Conservation (phyloP, 2,797 vertebrate species). For the Etheostoma nigrum region DNA sequence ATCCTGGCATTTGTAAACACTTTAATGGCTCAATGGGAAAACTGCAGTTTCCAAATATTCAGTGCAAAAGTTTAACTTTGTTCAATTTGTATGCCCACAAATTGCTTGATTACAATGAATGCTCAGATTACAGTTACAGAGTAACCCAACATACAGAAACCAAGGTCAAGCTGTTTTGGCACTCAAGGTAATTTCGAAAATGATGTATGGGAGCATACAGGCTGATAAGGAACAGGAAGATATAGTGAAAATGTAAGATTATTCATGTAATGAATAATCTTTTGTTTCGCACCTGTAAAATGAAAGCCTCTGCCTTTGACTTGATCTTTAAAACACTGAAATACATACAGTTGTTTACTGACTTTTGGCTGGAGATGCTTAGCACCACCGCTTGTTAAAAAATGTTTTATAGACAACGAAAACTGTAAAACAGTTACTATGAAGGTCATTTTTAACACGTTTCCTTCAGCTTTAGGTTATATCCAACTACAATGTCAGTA, state of each 20-base stretch:
- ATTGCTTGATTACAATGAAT: constrained; percentile 23
- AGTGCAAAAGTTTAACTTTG: constrained; percentile 23
- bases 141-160: constrained; percentile 3
- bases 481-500: not conserved
- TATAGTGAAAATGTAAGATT: not conserved
- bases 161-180: constrained; percentile 28
- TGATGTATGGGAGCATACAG: not conserved
- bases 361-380: not conserved
- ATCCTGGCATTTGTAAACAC: constrained; percentile 7
- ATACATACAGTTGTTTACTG: not conserved
- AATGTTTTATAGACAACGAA: not conserved
- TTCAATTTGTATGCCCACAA: constrained; percentile 26
- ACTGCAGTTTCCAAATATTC: not conserved
- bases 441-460: not conserved
- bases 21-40: not conserved
- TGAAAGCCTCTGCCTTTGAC: not conserved
- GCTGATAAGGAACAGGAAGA: constrained; percentile 7
- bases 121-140: constrained; percentile 17
- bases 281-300: not conserved
- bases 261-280: not conserved
- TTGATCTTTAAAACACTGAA: not conserved
- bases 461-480: not conserved
- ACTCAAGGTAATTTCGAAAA: constrained; percentile 9
- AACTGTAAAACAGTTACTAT: not conserved
- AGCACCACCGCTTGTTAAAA: not conserved